phyloP scores from a whole-genome alignment of 2,797 vertebrate species.

The Nothura maculosa region DNA sequence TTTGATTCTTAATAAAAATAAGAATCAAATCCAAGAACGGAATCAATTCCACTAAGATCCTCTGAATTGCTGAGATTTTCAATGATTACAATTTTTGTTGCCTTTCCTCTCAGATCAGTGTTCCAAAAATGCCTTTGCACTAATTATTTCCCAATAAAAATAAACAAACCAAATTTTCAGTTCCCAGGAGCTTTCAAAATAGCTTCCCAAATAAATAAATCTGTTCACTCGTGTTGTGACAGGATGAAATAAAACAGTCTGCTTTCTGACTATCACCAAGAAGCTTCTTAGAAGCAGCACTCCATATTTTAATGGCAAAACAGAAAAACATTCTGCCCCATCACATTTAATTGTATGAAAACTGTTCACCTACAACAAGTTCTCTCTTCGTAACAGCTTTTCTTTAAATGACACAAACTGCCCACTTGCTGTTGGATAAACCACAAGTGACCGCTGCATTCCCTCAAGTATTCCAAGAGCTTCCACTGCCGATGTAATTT shows the following conservation, averaged over 20 bases:
- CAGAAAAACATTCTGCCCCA: background rate
- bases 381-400: background rate
- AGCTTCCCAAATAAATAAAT: background rate
- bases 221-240: background rate
- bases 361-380: too few relatives aligned
- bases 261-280: background rate
- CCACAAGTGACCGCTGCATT: background rate
- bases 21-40: background rate
- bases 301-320: background rate
- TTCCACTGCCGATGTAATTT: background rate
- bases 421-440: background rate
- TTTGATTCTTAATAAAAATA: background rate
- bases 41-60: accelerated
- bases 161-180: background rate
- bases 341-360: background rate
- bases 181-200: background rate
- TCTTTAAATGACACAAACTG: background rate
- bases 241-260: background rate
- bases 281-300: background rate
- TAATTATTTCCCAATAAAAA: background rate
- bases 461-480: background rate
- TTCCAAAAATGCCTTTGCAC: background rate
- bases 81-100: background rate
- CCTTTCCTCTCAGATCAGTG: background rate
- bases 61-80: background rate